These are phyloP conservation scores for Uloborus plumipes DNA, from an alignment of 2,888 invertebrate species.

Conservation along the genomic window DNA sequence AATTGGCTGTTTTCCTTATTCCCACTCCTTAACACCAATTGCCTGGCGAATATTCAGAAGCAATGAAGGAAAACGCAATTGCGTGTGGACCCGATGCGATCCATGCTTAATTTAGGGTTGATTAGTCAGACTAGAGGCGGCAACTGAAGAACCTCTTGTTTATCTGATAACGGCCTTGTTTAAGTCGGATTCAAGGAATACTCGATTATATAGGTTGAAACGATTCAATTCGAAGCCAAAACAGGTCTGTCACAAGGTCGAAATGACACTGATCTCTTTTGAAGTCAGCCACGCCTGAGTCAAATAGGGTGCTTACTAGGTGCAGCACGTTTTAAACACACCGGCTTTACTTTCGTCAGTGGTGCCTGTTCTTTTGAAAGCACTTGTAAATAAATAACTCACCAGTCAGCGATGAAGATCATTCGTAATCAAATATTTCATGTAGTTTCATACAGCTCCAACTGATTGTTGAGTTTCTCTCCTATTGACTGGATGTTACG, in stretches of 20 bases:
- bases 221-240: slow-evolving; percentile 34
- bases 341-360: background rate
- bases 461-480: too few species aligned
- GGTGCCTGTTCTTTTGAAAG: background rate
- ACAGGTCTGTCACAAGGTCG: slow-evolving; percentile 53
- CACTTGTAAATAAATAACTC: slow-evolving; percentile 8
- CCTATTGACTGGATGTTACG: too few species aligned
- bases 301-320: slow-evolving; percentile 47
- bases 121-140: background rate
- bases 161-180: slow-evolving; percentile 25
- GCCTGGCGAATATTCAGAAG: background rate
- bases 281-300: slow-evolving; percentile 37
- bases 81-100: background rate
- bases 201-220: slow-evolving; percentile 31
- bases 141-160: background rate
- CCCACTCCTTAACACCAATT: background rate
- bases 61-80: background rate
- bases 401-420: background rate
- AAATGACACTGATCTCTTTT: slow-evolving; percentile 40
- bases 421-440: too few species aligned
- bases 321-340: slow-evolving; percentile 20
- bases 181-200: slow-evolving; percentile 22
- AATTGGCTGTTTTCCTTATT: too few species aligned
- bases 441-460: too few species aligned
- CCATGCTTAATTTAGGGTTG: background rate